Evolutionary conservation across 2,797 vertebrate genomes (phyloP).

Genomic region (Hyperoplus immaculatus): DNA sequence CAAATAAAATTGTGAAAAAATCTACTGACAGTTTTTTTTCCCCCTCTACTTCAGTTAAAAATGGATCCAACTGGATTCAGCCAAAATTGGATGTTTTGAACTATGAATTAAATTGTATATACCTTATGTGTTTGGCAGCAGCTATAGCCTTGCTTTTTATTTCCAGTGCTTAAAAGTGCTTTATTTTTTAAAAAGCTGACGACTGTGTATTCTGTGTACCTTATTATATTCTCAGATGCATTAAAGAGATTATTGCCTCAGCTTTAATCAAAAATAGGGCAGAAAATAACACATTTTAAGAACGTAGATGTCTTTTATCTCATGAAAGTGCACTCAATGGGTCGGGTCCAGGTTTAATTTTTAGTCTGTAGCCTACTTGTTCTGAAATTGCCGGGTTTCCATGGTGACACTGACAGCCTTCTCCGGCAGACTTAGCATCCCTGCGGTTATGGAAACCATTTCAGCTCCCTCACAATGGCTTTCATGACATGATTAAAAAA

Average conservation of each 20-base stretch:
- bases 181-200: neutral
- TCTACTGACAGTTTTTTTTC: neutral
- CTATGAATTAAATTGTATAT: neutral
- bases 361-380: slow-evolving; percentile 14
- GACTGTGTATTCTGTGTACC: neutral
- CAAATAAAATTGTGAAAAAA: neutral
- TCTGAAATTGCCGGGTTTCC: slow-evolving; percentile 60
- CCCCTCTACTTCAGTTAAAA: neutral
- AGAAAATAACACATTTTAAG: neutral
- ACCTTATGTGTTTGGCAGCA: neutral
- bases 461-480: slow-evolving; percentile 35
- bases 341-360: slow-evolving; percentile 15
- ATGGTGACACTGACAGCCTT: slow-evolving; percentile 69
- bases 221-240: neutral
- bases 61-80: neutral
- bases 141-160: neutral
- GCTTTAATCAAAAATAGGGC: neutral
- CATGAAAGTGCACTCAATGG: neutral
- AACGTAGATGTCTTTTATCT: neutral
- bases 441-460: slow-evolving; percentile 43
- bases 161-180: neutral
- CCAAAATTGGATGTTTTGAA: neutral
- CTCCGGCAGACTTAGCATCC: slow-evolving; percentile 32
- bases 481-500: slow-evolving; percentile 28
- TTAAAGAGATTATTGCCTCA: neutral